Base-by-base conservation (phyloP, 2,113 vertebrate genomes). In the Herpailurus yagouaroundi region DNA sequence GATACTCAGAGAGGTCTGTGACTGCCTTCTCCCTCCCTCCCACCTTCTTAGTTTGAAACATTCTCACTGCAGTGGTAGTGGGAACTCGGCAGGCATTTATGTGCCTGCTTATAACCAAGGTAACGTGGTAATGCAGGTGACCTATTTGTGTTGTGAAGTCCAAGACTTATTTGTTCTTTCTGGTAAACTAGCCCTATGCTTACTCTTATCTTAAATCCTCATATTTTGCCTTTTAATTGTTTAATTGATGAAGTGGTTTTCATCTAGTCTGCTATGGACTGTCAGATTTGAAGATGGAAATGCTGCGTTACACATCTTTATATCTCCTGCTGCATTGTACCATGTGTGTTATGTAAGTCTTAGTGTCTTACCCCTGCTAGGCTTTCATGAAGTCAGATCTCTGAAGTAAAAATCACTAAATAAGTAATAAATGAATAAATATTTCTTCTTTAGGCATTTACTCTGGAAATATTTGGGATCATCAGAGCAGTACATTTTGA, bases 321-420 rank as follows among this genome's bases (percentile, higher is more conserved):
- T 96, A 5, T 87, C 18, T 84, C 33, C 5, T 60, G 19, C 19
- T 41, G 7, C 48, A 66, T 4, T 25, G 38, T 86, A 50, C 23
- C 19, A 15, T 80, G 1, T 60, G 4, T 87, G 4, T 87, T 89
- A 5, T 48, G 1, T 84, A 97, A 80, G 48, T 77, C 36, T 79
- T 82, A 88, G 33, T 5, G 4, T 82, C n/a, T 93, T 95, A 74
- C 3, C 14, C 85, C 33, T 52, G n/a, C 11, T 97, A 64, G 60
- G 16, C 82, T 87, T 94, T 95, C 60, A 87, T 81, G 18, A 90
- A 76, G n/a, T 93, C 5, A 15, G 3, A 82, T 91, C n/a, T 82
- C 27, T 86, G 36, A 89, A 96, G 60, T 93, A 94, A 82, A 66
- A 93, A 60, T 82, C 88, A 45, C 81, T 96, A 60, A 77, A 27